Percentiles rank a stretch among this genome's conserved stretches.
Evolutionary conservation across 2,888 invertebrate species (phyloP).

Genomic region (Chalcosyrphus nemorum): DNA sequence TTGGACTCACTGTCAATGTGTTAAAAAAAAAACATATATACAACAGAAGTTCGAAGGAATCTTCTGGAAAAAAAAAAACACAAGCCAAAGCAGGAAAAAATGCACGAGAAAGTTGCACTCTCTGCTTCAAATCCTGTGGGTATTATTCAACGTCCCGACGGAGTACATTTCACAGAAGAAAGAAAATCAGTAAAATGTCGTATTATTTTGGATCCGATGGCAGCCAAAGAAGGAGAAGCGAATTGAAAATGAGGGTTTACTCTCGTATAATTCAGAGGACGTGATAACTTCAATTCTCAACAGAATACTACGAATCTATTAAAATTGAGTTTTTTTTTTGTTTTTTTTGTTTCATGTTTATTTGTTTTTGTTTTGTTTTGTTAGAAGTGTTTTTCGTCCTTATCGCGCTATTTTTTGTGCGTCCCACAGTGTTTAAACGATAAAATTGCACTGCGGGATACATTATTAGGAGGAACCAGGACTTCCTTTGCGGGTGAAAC

Average conservation of each 20-base stretch:
- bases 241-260: conserved; percentile 66
- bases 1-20: conserved; percentile 65
- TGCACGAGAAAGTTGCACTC: conserved; percentile 67
- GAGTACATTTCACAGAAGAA: conserved; percentile 64
- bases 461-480: conserved; percentile 12
- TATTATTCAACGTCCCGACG: conserved; percentile 66
- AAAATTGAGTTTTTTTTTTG: conserved; percentile 31
- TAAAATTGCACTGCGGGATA: conserved; percentile 58
- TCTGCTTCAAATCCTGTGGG: conserved; percentile 54
- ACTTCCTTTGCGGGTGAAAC: conserved; percentile 15
- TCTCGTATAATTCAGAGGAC: conserved; percentile 59
- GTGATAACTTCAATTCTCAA: conserved; percentile 60
- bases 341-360: conserved; percentile 5
- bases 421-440: conserved; percentile 42
- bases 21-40: conserved; percentile 18
- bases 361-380: conserved; percentile 27
- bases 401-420: conserved; percentile 2
- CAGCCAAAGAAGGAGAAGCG: conserved; percentile 26
- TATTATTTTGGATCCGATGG: conserved; percentile 59
- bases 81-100: conserved; percentile 23
- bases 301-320: conserved; percentile 62
- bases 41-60: conserved; percentile 31
- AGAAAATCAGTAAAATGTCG: conserved; percentile 68
- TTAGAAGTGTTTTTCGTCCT: conserved; percentile 10
- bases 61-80: conserved; percentile 13